phyloP scores from a whole-genome alignment of 2,888 invertebrate species.

The Drosophila mimetica region DNA sequence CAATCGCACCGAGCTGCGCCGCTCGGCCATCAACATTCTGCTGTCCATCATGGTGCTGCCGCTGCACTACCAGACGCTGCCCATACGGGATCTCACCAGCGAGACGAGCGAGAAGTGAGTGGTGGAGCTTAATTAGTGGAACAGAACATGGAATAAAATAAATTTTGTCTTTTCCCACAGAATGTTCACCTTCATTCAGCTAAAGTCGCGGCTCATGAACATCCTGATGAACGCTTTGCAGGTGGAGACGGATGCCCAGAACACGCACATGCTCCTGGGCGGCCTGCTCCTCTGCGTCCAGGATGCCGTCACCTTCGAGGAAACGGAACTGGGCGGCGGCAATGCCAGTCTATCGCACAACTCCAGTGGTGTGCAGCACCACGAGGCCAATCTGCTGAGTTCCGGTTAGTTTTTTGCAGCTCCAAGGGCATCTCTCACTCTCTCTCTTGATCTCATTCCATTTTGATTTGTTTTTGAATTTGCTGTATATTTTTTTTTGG shows the following conservation, averaged over 20 bases:
- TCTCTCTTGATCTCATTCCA: neutral
- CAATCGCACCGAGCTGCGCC: constrained; percentile 91
- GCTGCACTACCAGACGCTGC: constrained; percentile 93
- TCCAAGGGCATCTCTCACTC: neutral
- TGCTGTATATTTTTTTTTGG: constrained; percentile 45
- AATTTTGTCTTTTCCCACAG: constrained; percentile 50
- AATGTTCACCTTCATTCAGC: constrained; percentile 87
- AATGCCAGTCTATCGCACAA: constrained; percentile 83
- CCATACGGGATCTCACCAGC: constrained; percentile 88
- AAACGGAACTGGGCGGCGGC: constrained; percentile 86
- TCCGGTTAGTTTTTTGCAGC: constrained; percentile 86
- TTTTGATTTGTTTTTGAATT: constrained; percentile 42
- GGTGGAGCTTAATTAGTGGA: too few species aligned
- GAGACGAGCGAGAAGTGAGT: constrained; percentile 86
- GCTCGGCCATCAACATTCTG: constrained; percentile 95
- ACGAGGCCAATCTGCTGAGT: constrained; percentile 87
- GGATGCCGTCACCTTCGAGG: constrained; percentile 91
- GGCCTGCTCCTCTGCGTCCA: constrained; percentile 91
- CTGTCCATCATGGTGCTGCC: constrained; percentile 96
- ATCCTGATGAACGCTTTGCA: constrained; percentile 92
- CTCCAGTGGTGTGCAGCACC: constrained; percentile 82
- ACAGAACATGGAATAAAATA: too few species aligned
- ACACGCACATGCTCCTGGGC: constrained; percentile 94
- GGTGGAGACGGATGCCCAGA: constrained; percentile 93
- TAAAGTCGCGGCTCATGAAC: constrained; percentile 91